Evolutionary conservation across 2,113 vertebrate genomes (phyloP).

Genomic region (Silurus glanis): DNA sequence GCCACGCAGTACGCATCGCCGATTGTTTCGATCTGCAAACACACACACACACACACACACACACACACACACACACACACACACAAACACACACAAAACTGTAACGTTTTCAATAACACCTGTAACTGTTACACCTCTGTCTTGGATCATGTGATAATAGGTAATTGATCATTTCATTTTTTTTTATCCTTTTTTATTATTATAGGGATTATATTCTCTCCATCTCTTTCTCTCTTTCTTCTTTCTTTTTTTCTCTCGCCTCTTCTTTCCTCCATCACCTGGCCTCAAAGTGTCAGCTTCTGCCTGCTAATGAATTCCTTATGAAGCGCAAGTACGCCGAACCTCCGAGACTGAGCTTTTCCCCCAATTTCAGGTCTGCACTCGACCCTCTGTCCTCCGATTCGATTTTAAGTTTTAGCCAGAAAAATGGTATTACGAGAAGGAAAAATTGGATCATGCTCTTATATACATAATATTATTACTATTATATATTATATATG

Average conservation of each 20-base stretch:
- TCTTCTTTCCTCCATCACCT: not conserved
- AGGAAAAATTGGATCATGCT: too few species aligned
- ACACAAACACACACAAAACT: not conserved
- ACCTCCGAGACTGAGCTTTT: not conserved
- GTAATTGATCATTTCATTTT: not conserved
- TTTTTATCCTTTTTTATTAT: not conserved
- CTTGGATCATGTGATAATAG: too few species aligned
- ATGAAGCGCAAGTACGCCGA: not conserved
- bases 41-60: conserved; percentile 32
- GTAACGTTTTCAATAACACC: not conserved
- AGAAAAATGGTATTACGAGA: too few species aligned
- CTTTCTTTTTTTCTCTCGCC: not conserved
- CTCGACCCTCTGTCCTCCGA: not conserved
- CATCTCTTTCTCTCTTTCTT: not conserved
- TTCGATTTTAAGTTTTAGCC: too few species aligned
- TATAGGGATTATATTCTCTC: too few species aligned
- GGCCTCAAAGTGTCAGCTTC: not conserved
- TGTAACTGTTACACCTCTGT: too few species aligned
- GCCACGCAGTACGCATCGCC: conserved; percentile 98
- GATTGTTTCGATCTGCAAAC: conserved; percentile 93
- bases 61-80: conserved; percentile 27
- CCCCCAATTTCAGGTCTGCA: not conserved
- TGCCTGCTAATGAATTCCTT: conserved; percentile 4
- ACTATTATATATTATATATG: too few species aligned
- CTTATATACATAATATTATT: too few species aligned